Conservation (phyloP, 2,797 vertebrate species). For the Gastrophryne carolinensis region DNA sequence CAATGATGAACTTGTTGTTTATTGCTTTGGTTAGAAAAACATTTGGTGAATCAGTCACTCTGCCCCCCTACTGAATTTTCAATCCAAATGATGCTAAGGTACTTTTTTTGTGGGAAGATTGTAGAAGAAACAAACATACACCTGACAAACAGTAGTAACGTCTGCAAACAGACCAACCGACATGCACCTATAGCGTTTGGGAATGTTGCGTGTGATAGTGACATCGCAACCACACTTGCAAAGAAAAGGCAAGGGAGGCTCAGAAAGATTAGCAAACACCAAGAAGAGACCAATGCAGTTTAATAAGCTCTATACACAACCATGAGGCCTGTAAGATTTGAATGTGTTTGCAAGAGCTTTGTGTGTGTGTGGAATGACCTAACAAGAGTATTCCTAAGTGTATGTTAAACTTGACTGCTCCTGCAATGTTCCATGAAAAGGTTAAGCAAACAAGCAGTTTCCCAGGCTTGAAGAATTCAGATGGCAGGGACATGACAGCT, state of each 20-base stretch:
- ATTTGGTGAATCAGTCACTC: neutral
- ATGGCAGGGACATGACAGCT: slow-evolving; percentile 26
- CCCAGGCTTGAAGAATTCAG: slow-evolving; percentile 36
- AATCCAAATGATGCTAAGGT: too few species aligned
- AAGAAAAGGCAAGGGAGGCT: neutral
- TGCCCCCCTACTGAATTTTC: neutral
- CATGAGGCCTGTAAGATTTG: slow-evolving; percentile 10
- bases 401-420: slow-evolving; percentile 40
- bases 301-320: slow-evolving; percentile 20
- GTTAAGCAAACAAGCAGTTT: slow-evolving; percentile 47
- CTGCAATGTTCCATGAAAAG: slow-evolving; percentile 38
- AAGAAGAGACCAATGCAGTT: slow-evolving; percentile 1
- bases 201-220: neutral
- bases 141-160: neutral
- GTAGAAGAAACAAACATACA: neutral
- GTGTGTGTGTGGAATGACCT: slow-evolving; percentile 19
- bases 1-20: neutral
- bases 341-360: slow-evolving; percentile 30
- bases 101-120: neutral
- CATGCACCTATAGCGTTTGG: neutral
- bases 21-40: neutral
- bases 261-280: slow-evolving; percentile 18
- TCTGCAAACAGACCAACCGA: neutral
- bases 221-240: neutral
- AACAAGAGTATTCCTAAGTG: slow-evolving; percentile 21